phyloP scores from a whole-genome alignment of 2,888 invertebrate genomes.

The Microplitis deprimator region DNA sequence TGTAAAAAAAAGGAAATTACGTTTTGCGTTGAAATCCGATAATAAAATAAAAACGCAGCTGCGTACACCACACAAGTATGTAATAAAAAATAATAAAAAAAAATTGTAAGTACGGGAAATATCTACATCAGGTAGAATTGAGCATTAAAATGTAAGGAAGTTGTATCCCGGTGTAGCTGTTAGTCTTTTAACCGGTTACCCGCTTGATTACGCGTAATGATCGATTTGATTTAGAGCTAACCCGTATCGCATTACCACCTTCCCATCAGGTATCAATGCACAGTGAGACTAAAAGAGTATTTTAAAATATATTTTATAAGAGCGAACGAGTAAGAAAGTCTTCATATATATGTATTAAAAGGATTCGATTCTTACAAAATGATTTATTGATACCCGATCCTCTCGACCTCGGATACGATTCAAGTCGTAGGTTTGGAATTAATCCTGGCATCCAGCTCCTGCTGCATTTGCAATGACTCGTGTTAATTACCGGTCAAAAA shows the following conservation, averaged over 20 bases:
- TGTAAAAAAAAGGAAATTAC: slow-evolving; percentile 52
- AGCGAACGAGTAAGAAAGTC: slow-evolving; percentile 14
- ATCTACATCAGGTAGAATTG: slow-evolving; percentile 34
- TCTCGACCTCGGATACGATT: slow-evolving; percentile 38
- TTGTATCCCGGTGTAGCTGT: slow-evolving; percentile 38
- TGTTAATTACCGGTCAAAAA: slow-evolving; percentile 24
- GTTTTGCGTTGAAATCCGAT: slow-evolving; percentile 57
- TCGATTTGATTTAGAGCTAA: slow-evolving; percentile 65
- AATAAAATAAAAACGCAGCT: slow-evolving; percentile 51
- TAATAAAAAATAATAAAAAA: neutral
- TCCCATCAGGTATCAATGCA: slow-evolving; percentile 47
- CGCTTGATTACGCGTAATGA: slow-evolving; percentile 69
- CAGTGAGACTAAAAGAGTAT: slow-evolving; percentile 1
- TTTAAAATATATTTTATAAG: slow-evolving; percentile 3
- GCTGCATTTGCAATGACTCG: slow-evolving; percentile 30
- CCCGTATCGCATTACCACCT: slow-evolving; percentile 62
- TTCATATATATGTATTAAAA: slow-evolving; percentile 11
- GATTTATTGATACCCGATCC: slow-evolving; percentile 53
- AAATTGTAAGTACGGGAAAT: neutral
- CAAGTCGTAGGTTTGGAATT: slow-evolving; percentile 32
- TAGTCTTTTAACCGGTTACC: slow-evolving; percentile 58
- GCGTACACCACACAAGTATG: slow-evolving; percentile 27
- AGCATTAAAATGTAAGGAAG: slow-evolving; percentile 45
- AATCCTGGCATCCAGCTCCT: slow-evolving; percentile 31
- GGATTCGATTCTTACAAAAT: slow-evolving; percentile 39